Percentiles rank a stretch among this genome's conserved stretches.
phyloP scores from a whole-genome alignment of 2,888 invertebrate genomes.

The Cenopis cana region DNA sequence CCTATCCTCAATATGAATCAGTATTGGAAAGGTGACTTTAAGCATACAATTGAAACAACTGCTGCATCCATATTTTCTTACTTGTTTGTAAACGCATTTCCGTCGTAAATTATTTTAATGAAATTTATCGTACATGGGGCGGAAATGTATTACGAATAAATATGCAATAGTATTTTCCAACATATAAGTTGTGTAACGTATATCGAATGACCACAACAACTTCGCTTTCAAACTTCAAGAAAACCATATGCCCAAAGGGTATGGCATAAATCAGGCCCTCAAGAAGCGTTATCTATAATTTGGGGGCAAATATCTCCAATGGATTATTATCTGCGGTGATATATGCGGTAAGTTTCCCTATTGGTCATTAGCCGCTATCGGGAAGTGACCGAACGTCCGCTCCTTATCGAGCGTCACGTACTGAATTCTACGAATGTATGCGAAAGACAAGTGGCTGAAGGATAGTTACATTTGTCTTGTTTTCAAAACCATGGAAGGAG shows the following conservation, averaged over 20 bases:
- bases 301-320: slow-evolving; percentile 44
- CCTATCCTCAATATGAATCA: too few relatives aligned
- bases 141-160: background rate
- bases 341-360: slow-evolving; percentile 50
- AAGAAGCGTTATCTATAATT: slow-evolving; percentile 44
- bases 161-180: too few relatives aligned
- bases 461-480: background rate
- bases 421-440: slow-evolving; percentile 4
- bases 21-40: too few relatives aligned
- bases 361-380: slow-evolving; percentile 48
- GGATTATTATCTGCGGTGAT: slow-evolving; percentile 43
- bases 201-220: background rate
- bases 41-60: too few relatives aligned
- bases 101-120: too few relatives aligned
- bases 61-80: too few relatives aligned
- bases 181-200: background rate
- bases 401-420: slow-evolving; percentile 26
- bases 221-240: slow-evolving; percentile 30
- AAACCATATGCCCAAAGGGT: slow-evolving; percentile 39
- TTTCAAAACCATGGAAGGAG: background rate
- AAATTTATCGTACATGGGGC: too few relatives aligned
- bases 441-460: slow-evolving; percentile 11
- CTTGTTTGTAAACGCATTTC: too few relatives aligned
- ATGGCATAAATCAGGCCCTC: slow-evolving; percentile 39
- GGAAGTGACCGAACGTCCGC: slow-evolving; percentile 29